Evolutionary conservation across 2,888 invertebrate genomes (phyloP).

Genomic region (Abrostola tripartita): DNA sequence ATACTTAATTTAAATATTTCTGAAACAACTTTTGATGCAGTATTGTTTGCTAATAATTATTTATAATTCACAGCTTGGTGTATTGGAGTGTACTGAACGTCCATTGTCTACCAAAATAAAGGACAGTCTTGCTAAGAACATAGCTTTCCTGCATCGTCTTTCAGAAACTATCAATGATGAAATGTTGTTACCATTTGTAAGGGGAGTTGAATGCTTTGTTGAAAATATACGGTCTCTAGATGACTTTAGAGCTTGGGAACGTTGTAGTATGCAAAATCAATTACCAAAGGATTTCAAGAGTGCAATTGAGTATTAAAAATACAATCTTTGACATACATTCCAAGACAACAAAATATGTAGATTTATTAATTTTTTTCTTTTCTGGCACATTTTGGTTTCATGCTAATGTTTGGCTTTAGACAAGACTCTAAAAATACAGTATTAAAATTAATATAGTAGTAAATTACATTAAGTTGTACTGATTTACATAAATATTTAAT

Average conservation of each 20-base stretch:
- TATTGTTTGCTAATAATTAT: not conserved
- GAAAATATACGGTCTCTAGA: conserved; percentile 81
- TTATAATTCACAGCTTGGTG: conserved; percentile 76
- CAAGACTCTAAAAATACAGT: conserved; percentile 42
- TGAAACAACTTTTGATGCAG: not conserved
- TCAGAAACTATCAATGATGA: conserved; percentile 83
- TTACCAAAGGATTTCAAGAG: conserved; percentile 83
- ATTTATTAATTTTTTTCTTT: conserved; percentile 54
- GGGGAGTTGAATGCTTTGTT: conserved; percentile 82
- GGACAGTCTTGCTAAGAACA: conserved; percentile 81
- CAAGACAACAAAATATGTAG: conserved; percentile 46
- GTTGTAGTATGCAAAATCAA: conserved; percentile 80
- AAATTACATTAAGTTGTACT: conserved; percentile 18
- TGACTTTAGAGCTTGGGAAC: conserved; percentile 85
- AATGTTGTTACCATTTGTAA: conserved; percentile 80
- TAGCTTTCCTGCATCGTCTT: conserved; percentile 80
- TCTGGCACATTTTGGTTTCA: conserved; percentile 58
- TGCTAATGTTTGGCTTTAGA: conserved; percentile 47
- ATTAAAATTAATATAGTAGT: conserved; percentile 37
- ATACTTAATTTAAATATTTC: too few relatives aligned
- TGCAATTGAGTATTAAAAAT: conserved; percentile 81
- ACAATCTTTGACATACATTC: conserved; percentile 46
- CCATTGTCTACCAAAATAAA: conserved; percentile 78
- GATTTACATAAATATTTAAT: conserved; percentile 34
- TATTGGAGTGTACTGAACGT: conserved; percentile 81